A percentile compares a stretch with the other conserved stretches of the same genome.
These are phyloP conservation scores for Lacerta agilis DNA, from an alignment of 2,797 vertebrate species.

Conservation along the genomic window DNA sequence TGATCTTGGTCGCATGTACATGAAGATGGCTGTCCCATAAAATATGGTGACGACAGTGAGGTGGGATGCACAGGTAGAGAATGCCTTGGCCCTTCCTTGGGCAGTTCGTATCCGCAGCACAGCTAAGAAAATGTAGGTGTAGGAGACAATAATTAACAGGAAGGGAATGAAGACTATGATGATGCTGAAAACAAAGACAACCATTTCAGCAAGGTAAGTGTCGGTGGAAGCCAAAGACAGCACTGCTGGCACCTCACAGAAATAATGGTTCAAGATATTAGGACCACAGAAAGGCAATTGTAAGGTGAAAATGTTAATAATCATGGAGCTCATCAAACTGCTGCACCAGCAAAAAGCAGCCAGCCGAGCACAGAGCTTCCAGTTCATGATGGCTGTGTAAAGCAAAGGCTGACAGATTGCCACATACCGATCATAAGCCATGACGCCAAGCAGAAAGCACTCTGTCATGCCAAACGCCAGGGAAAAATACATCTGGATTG, in stretches of 20 bases:
- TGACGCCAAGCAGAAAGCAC: constrained; percentile 67
- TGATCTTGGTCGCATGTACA: constrained; percentile 62
- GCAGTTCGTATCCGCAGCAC: constrained; percentile 44
- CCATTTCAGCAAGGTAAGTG: constrained; percentile 46
- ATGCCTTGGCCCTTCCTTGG: constrained; percentile 42
- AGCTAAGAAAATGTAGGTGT: constrained; percentile 33
- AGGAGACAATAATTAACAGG: constrained; percentile 66
- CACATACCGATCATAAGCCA: constrained; percentile 68
- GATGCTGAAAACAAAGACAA: constrained; percentile 68
- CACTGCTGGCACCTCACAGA: constrained; percentile 64
- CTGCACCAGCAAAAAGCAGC: constrained; percentile 62
- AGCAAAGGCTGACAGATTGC: constrained; percentile 70
- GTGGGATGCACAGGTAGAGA: constrained; percentile 71
- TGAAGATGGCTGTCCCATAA: constrained; percentile 66
- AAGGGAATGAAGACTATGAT: constrained; percentile 64
- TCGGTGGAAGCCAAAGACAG: constrained; percentile 61
- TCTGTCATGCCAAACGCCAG: constrained; percentile 70
- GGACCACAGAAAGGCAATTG: constrained; percentile 65
- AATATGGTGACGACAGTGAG: constrained; percentile 62
- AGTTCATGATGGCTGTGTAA: constrained; percentile 56
- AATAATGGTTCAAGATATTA: constrained; percentile 65
- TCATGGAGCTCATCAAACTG: constrained; percentile 64
- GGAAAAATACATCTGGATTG: constrained; percentile 68
- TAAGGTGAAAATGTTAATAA: constrained; percentile 57
- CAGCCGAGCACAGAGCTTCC: constrained; percentile 45